Evolutionary conservation across 2,113 vertebrate species (phyloP).

Genomic region (Phalacrocorax brasilianus): DNA sequence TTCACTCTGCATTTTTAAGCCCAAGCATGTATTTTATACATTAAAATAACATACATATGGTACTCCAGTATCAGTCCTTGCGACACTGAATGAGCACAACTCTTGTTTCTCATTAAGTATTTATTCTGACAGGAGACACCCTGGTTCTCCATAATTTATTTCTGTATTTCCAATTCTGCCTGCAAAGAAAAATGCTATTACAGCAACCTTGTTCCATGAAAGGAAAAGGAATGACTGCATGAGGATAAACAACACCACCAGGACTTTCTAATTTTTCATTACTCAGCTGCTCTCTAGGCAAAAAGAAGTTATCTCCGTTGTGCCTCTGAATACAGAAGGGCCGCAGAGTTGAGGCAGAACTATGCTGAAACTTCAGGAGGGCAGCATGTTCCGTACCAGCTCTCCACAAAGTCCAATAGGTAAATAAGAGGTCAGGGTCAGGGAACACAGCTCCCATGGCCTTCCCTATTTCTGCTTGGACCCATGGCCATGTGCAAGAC

Average conservation of each 20-base stretch:
- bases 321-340: neutral
- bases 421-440: neutral
- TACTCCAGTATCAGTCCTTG: neutral
- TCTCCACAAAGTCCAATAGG: neutral
- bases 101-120: slow-evolving; percentile 45
- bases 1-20: slow-evolving; percentile 10
- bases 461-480: neutral
- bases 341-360: neutral
- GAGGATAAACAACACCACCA: neutral
- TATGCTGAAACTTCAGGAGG: neutral
- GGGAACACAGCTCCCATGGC: neutral
- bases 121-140: neutral
- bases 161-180: neutral
- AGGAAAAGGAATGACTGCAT: neutral
- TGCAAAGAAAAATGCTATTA: neutral
- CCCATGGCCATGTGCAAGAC: rapidly evolving
- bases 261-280: neutral
- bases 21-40: neutral
- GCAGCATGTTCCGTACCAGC: neutral
- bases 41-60: slow-evolving; percentile 1
- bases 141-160: slow-evolving; percentile 25
- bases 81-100: neutral
- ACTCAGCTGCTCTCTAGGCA: neutral
- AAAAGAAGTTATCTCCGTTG: neutral
- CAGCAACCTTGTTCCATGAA: neutral